Conservation (phyloP, 2,797 vertebrate species). For the Paguma larvata region DNA sequence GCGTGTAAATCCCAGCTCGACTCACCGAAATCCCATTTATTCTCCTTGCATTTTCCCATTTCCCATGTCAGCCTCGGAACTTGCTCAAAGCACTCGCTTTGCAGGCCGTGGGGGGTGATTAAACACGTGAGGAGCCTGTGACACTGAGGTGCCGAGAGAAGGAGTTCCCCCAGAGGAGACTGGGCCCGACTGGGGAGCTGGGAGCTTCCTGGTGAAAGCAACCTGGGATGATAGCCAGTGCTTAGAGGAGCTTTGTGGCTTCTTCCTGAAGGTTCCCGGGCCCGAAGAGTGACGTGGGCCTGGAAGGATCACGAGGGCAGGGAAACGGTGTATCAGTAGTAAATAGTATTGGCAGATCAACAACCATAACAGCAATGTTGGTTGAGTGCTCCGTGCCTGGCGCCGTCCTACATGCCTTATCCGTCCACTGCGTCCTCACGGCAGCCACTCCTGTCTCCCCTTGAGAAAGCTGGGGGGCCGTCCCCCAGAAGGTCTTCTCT, state of each 20-base stretch:
- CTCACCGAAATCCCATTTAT: not conserved
- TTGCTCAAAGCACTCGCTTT: not conserved
- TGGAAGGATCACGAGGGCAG: not conserved
- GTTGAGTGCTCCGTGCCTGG: not conserved
- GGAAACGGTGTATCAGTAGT: not conserved
- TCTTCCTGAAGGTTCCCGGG: not conserved
- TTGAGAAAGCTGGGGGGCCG: rapidly evolving
- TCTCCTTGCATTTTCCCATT: not conserved
- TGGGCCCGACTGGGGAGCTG: not conserved
- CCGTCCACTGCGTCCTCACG: not conserved
- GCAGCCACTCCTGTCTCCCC: not conserved
- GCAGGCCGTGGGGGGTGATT: not conserved
- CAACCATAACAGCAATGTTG: rapidly evolving
- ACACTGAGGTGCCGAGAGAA: rapidly evolving
- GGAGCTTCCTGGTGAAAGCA: not conserved
- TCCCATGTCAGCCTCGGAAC: not conserved
- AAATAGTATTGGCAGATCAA: not conserved
- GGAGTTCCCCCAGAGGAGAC: not conserved
- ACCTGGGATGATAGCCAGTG: not conserved
- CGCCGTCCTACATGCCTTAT: rapidly evolving
- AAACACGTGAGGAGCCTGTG: not conserved
- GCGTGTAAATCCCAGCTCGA: not conserved
- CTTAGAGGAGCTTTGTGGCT: not conserved
- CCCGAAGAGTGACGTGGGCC: not conserved
- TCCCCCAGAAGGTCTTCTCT: not conserved